Conservation (phyloP, 2,113 vertebrate species). For the Maccullochella peelii region DNA sequence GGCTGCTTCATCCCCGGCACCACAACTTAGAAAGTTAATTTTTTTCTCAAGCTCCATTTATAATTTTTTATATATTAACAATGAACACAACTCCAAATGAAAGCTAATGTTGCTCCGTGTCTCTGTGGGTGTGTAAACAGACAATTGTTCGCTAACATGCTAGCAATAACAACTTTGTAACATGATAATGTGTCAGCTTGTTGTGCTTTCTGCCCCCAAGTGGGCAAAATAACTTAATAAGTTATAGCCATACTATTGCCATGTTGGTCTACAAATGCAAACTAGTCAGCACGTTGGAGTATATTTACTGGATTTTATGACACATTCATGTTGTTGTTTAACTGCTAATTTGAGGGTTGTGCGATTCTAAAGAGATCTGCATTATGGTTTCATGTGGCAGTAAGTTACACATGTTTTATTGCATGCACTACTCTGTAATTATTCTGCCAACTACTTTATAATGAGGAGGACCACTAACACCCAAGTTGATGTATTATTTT, state of each 20-base stretch:
- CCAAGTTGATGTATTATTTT: neutral
- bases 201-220: neutral
- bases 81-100: neutral
- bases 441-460: neutral
- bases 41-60: neutral
- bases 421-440: neutral
- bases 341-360: slow-evolving; percentile 2
- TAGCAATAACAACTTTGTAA: no score
- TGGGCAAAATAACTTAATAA: neutral
- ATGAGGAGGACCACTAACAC: neutral
- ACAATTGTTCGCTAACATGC: neutral
- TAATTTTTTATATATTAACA: neutral
- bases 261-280: neutral
- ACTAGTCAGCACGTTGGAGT: neutral
- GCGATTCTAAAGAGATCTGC: neutral
- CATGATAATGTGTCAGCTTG: no score
- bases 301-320: neutral
- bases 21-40: neutral
- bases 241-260: neutral
- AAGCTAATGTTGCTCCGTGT: neutral
- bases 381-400: neutral
- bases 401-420: neutral
- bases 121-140: neutral
- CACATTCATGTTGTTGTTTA: neutral
- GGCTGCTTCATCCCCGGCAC: neutral